Evolutionary conservation across 2,888 invertebrate genomes (phyloP).

Genomic region (Caenorhabditis angaria): DNA sequence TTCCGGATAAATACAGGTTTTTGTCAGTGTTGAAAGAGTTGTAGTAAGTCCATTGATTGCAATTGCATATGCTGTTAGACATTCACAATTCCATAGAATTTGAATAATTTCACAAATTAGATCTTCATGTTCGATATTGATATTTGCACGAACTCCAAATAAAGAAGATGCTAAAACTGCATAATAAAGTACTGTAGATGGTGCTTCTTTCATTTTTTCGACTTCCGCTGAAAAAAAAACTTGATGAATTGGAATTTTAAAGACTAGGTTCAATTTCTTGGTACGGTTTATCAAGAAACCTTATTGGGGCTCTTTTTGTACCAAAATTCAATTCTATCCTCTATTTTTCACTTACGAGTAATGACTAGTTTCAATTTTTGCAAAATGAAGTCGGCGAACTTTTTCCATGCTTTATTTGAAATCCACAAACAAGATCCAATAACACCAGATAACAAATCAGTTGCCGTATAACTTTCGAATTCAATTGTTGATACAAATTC

Average conservation of each 20-base stretch:
- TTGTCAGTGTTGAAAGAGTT: conserved; percentile 18
- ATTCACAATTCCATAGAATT: conserved; percentile 33
- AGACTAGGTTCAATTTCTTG: too few species aligned
- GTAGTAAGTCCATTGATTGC: conserved; percentile 23
- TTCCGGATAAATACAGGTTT: conserved; percentile 16
- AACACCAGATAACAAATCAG: conserved; percentile 29
- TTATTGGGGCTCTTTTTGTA: too few species aligned
- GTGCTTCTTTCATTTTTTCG: conserved; percentile 15
- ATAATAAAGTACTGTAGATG: conserved; percentile 38
- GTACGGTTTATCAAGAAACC: too few species aligned
- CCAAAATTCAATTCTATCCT: too few species aligned
- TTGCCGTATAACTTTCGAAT: conserved; percentile 37
- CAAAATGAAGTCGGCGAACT: conserved; percentile 29
- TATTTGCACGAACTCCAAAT: conserved; percentile 15
- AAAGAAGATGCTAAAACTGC: conserved; percentile 27
- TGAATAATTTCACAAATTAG: conserved; percentile 32
- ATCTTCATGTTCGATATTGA: conserved; percentile 37
- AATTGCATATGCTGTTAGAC: conserved; percentile 26
- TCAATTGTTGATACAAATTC: conserved; percentile 24
- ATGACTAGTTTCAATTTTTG: conserved; percentile 31
- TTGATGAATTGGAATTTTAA: too few species aligned
- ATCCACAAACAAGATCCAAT: conserved; percentile 29
- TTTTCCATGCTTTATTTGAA: conserved; percentile 17
- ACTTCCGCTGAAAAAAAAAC: conserved; percentile 44
- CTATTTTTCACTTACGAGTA: too few species aligned